Conservation (phyloP, 1,140 invertebrate species). For the Lepeophtheirus salmonis region DNA sequence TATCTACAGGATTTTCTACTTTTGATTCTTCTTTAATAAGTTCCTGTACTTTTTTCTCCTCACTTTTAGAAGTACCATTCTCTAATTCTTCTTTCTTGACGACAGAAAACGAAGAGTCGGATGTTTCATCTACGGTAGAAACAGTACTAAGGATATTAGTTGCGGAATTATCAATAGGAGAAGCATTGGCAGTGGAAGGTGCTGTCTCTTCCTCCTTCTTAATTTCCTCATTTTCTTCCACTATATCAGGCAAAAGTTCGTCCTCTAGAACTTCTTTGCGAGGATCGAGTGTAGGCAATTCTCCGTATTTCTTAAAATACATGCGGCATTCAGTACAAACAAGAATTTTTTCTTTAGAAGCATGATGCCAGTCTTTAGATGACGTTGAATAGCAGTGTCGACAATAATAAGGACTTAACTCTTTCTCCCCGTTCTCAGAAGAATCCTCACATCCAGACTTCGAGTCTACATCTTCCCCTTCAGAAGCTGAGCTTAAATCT, state of each 20-base stretch:
- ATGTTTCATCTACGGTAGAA: no score
- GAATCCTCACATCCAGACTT: slow-evolving; percentile 84
- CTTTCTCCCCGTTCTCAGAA: slow-evolving; percentile 73
- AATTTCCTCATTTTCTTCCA: not conserved
- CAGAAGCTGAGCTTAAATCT: slow-evolving; percentile 20
- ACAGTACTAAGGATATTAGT: not conserved
- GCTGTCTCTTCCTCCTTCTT: slow-evolving; percentile 19
- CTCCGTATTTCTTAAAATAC: slow-evolving; percentile 62
- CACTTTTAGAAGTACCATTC: not conserved
- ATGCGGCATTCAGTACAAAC: slow-evolving; percentile 61
- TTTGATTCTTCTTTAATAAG: not conserved
- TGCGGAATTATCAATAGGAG: not conserved
- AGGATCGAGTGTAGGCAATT: slow-evolving; percentile 34
- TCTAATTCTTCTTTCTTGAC: no score
- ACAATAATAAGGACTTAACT: slow-evolving; percentile 36
- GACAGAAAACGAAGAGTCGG: no score
- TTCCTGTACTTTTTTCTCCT: not conserved
- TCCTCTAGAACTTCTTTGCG: slow-evolving; percentile 18
- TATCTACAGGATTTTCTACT: not conserved
- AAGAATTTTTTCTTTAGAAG: slow-evolving; percentile 50
- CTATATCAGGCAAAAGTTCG: slow-evolving; percentile 19
- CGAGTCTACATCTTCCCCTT: slow-evolving; percentile 46
- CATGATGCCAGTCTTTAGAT: slow-evolving; percentile 52
- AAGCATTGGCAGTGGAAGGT: not conserved
- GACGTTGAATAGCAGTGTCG: slow-evolving; percentile 42